These are phyloP conservation scores for Microctonus hyperodae DNA, from an alignment of 2,888 invertebrate species.

Conservation along the genomic window DNA sequence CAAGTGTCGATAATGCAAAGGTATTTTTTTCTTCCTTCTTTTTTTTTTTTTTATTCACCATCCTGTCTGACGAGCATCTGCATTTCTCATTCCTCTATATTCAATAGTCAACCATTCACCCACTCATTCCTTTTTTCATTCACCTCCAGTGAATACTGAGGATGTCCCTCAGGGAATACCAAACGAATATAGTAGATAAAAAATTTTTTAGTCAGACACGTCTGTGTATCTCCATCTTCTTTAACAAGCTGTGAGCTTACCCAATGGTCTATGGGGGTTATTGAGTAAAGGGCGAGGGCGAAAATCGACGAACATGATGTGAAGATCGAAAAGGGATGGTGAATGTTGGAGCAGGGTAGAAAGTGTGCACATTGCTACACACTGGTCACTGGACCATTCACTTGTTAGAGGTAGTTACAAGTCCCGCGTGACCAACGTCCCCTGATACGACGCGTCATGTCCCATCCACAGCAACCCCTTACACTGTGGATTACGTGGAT, in stretches of 20 bases:
- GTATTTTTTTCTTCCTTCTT: background rate
- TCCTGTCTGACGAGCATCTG: background rate
- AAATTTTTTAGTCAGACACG: background rate
- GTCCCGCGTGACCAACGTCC: slow-evolving; percentile 45
- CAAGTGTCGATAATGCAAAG: slow-evolving; percentile 23
- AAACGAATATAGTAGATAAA: slow-evolving; percentile 9
- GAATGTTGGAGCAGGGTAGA: slow-evolving; percentile 30
- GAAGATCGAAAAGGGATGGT: slow-evolving; percentile 20
- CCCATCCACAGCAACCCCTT: slow-evolving; percentile 32
- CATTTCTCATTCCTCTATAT: background rate
- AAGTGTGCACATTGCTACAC: slow-evolving; percentile 21
- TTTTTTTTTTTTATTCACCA: background rate
- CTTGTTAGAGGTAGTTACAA: slow-evolving; percentile 51
- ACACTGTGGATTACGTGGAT: slow-evolving; percentile 35
- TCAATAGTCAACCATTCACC: background rate
- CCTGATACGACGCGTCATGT: slow-evolving; percentile 19
- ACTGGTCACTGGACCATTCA: slow-evolving; percentile 40
- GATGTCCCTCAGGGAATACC: slow-evolving; percentile 3
- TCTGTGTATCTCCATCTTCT: background rate
- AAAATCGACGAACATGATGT: slow-evolving; percentile 6
- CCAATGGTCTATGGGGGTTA: background rate
- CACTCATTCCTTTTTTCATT: background rate
- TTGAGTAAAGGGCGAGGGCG: slow-evolving; percentile 2
- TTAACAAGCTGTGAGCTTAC: background rate
- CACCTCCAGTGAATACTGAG: background rate